Percentiles rank a stretch among this genome's conserved stretches.
phyloP scores from a whole-genome alignment of 2,888 invertebrate species.

The Notocelia uddmanniana region DNA sequence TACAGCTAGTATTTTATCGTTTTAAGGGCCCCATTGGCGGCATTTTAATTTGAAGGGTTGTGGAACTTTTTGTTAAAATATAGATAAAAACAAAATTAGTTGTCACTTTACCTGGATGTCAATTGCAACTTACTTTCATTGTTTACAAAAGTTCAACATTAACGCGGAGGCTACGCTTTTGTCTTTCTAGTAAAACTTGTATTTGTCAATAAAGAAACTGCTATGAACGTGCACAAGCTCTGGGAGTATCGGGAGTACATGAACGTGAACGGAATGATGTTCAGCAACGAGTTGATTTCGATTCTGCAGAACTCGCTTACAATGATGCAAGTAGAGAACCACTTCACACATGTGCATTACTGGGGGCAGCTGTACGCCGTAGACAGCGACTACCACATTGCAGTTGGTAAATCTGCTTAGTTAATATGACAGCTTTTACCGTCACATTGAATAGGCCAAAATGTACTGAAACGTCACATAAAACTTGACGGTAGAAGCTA shows the following conservation, averaged over 20 bases:
- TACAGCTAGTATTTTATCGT: no score
- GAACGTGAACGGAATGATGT: conserved; percentile 87
- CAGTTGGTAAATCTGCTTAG: conserved; percentile 87
- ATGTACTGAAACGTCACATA: no score
- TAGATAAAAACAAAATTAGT: neutral
- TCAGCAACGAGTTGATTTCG: conserved; percentile 90
- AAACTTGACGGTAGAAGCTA: no score
- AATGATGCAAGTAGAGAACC: conserved; percentile 93
- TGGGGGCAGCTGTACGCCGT: conserved; percentile 94
- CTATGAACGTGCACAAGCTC: conserved; percentile 77
- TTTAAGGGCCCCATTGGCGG: no score
- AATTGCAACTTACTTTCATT: neutral
- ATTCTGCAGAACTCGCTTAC: conserved; percentile 91
- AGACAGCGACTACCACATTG: conserved; percentile 92
- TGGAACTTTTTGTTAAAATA: no score
- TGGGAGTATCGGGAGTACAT: conserved; percentile 80
- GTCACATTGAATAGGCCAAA: no score
- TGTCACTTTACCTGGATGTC: neutral
- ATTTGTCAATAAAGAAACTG: neutral
- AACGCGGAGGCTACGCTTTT: neutral
- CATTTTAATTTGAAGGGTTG: no score
- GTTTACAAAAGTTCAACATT: neutral
- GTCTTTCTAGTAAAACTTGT: neutral
- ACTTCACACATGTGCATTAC: conserved; percentile 92
- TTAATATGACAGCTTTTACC: no score